phyloP scores from a whole-genome alignment of 1,140 invertebrate genomes.

The Nephotettix cincticeps region DNA sequence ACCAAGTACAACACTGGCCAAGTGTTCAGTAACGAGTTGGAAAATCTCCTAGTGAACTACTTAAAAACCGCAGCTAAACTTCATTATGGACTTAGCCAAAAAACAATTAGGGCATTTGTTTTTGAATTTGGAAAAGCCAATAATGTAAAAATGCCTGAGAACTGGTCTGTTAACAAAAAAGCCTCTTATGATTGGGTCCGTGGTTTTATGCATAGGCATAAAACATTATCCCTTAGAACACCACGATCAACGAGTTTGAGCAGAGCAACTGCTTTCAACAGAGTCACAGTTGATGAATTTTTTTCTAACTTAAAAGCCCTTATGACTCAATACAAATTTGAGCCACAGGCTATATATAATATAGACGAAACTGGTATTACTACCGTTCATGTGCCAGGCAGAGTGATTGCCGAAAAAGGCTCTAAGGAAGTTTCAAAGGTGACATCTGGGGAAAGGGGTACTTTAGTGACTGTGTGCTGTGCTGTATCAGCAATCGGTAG shows the following conservation, averaged over 20 bases:
- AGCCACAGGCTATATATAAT: constrained; percentile 47
- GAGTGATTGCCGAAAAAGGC: constrained; percentile 48
- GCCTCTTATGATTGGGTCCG: constrained; percentile 45
- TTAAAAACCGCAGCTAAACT: background rate
- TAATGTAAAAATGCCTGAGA: constrained; percentile 7
- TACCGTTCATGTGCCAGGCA: constrained; percentile 49
- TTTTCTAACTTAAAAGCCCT: constrained; percentile 44
- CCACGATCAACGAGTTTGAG: constrained; percentile 50
- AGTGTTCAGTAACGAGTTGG: background rate
- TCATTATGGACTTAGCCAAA: background rate
- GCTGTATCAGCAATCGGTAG: constrained; percentile 47
- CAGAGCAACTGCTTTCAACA: constrained; percentile 48
- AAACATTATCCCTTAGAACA: constrained; percentile 47
- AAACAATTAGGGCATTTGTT: background rate
- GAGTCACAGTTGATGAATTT: constrained; percentile 46
- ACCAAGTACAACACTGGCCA: background rate
- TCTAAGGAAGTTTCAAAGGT: constrained; percentile 48
- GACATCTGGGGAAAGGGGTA: constrained; percentile 49
- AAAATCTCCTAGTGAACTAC: background rate
- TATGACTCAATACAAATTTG: constrained; percentile 42
- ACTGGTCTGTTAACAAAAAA: background rate
- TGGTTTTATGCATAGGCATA: constrained; percentile 49
- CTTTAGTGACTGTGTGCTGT: constrained; percentile 47
- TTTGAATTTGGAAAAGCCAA: constrained; percentile 15
- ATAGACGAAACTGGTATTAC: constrained; percentile 53